phyloP scores from a whole-genome alignment of 92 coral and sea anemone species.

The Umimayanthus kanabou region DNA sequence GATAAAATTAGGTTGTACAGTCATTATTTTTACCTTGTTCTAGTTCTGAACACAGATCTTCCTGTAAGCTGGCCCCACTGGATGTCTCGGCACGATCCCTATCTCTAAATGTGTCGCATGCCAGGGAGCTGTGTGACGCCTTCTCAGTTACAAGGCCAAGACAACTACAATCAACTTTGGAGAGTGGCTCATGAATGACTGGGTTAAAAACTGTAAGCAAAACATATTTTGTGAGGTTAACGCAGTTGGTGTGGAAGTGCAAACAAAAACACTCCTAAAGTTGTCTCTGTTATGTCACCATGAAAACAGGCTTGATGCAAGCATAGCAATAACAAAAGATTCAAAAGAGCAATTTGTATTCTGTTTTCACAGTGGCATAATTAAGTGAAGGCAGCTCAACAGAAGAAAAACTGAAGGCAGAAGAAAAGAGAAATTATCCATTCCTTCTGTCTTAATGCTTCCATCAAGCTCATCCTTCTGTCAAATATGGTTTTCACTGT shows the following conservation, averaged over 20 bases:
- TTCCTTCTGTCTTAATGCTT: too few species aligned
- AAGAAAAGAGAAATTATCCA: too few species aligned
- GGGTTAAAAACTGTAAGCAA: conserved; percentile 73
- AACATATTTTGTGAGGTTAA: background rate
- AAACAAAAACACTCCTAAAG: too few species aligned
- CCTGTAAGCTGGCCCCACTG: background rate
- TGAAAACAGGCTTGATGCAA: too few species aligned
- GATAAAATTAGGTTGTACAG: background rate
- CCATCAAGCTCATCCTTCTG: too few species aligned
- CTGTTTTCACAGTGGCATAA: too few species aligned
- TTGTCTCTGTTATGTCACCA: too few species aligned
- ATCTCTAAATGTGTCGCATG: background rate
- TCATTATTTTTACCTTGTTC: conserved; percentile 28
- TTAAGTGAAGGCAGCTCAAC: too few species aligned
- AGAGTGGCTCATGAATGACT: conserved; percentile 88
- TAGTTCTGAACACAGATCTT: conserved; percentile 9
- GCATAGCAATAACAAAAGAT: too few species aligned
- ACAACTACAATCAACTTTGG: conserved; percentile 48
- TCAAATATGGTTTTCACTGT: too few species aligned
- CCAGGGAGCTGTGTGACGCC: background rate
- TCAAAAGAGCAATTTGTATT: too few species aligned
- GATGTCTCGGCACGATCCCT: background rate
- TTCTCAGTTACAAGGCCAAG: conserved; percentile 40
- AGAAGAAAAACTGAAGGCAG: too few species aligned
- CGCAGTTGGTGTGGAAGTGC: background rate